Percentiles rank a stretch among this genome's conserved stretches.
phyloP scores from a whole-genome alignment of 2,888 invertebrate genomes.

The Drosophila longiperda region DNA sequence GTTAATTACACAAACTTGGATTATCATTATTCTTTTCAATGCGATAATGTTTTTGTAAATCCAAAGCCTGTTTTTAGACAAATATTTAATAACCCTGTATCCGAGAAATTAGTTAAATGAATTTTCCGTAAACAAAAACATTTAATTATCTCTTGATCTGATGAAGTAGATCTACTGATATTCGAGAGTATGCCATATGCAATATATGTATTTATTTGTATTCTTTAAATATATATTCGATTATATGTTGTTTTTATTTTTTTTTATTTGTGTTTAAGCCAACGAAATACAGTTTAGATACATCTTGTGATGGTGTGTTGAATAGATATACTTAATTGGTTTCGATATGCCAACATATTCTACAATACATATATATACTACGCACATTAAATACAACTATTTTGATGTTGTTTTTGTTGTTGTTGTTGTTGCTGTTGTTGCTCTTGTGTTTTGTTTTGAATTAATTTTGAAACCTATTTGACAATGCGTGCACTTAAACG shows the following conservation, averaged over 20 bases:
- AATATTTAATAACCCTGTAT: conserved; percentile 8
- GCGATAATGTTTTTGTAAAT: not conserved
- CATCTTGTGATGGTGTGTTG: conserved; percentile 12
- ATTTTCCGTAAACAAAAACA: not conserved
- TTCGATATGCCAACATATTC: conserved; percentile 7
- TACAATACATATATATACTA: conserved; percentile 21
- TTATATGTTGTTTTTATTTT: not conserved
- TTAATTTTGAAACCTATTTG: conserved; percentile 51
- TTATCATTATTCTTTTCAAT: not conserved
- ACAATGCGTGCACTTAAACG: conserved; percentile 23
- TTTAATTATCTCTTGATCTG: conserved; percentile 1
- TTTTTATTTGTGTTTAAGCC: conserved; percentile 8
- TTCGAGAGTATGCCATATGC: not conserved
- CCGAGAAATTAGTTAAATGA: not conserved
- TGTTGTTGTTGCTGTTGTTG: not conserved
- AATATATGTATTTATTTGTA: not conserved
- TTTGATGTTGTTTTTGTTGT: not conserved
- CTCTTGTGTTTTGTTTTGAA: conserved; percentile 8
- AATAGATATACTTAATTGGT: conserved; percentile 11
- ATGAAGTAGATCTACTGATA: not conserved
- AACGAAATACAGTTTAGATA: conserved; percentile 16
- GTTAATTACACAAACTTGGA: not conserved
- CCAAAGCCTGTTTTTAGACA: not conserved
- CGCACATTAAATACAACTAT: conserved; percentile 26
- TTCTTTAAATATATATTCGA: conserved; percentile 1